A percentile compares a stretch with the other conserved stretches of the same genome.
Conservation (phyloP, 2,113 vertebrate genomes). For the Thalassoma bifasciatum region DNA sequence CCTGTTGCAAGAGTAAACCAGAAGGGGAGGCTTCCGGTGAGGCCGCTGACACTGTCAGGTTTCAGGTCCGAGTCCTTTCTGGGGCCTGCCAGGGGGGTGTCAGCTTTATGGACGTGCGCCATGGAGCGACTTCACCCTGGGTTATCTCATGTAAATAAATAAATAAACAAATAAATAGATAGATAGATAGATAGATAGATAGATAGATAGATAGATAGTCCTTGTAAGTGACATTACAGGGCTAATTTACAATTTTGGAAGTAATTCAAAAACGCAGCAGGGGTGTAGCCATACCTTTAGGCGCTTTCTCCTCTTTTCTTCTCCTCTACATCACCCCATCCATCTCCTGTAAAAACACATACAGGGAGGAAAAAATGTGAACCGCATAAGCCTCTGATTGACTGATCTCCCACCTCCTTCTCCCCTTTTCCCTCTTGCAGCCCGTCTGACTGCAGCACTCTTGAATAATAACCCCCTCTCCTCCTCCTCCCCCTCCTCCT, state of each 20-base stretch:
- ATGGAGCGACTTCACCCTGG: neutral
- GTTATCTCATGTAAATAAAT: conserved; percentile 20
- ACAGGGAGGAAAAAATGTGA: conserved; percentile 1
- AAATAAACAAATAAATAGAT: neutral
- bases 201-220: neutral
- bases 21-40: conserved; percentile 65
- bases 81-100: conserved; percentile 30
- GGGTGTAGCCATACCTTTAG: conserved; percentile 4
- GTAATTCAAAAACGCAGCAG: neutral
- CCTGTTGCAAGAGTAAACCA: conserved; percentile 74
- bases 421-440: conserved; percentile 20
- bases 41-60: conserved; percentile 43
- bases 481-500: conserved; percentile 18
- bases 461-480: conserved; percentile 55
- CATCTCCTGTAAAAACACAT: conserved; percentile 10
- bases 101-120: conserved; percentile 26
- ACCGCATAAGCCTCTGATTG: conserved; percentile 44
- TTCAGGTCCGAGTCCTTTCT: conserved; percentile 45
- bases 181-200: neutral
- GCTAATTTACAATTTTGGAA: neutral
- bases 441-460: conserved; percentile 71
- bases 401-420: conserved; percentile 52
- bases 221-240: neutral
- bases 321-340: neutral
- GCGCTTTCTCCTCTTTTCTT: conserved; percentile 5